Conservation (phyloP, 2,888 invertebrate genomes). For the Andrena camellia region DNA sequence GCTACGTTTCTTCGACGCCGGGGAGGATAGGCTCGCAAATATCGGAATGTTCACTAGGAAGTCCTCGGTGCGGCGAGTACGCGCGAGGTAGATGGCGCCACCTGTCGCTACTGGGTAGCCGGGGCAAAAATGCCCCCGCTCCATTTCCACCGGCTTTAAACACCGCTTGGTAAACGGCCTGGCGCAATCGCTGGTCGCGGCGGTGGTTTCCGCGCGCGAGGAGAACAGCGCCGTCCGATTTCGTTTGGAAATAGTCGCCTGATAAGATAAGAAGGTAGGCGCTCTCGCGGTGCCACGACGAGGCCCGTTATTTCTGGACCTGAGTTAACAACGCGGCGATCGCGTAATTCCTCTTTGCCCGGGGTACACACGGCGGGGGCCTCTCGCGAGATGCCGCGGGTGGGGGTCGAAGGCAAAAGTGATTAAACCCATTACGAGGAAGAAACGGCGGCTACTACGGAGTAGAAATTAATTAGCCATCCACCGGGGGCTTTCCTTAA, state of each 20-base stretch:
- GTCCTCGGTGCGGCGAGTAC: neutral
- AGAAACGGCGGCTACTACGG: constrained; percentile 41
- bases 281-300: neutral
- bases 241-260: constrained; percentile 12
- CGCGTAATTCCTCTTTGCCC: constrained; percentile 25
- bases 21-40: neutral
- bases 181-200: constrained; percentile 3
- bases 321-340: constrained; percentile 12
- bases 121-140: neutral
- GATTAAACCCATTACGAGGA: constrained; percentile 37
- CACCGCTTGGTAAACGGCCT: constrained; percentile 10
- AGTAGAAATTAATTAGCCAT: constrained; percentile 67
- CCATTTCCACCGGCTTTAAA: neutral
- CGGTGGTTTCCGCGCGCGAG: neutral
- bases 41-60: neutral
- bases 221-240: neutral
- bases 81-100: constrained; percentile 79
- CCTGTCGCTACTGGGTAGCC: constrained; percentile 72
- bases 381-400: neutral
- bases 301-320: constrained; percentile 16
- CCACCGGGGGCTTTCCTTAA: constrained; percentile 63
- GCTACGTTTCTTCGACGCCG: neutral
- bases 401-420: constrained; percentile 15
- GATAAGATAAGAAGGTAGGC: constrained; percentile 43
- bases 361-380: neutral